Evolutionary conservation across 2,888 invertebrate species (phyloP), one percentile per base, ranked within the genome.

Genomic region (Cheilosia soror): DNA sequence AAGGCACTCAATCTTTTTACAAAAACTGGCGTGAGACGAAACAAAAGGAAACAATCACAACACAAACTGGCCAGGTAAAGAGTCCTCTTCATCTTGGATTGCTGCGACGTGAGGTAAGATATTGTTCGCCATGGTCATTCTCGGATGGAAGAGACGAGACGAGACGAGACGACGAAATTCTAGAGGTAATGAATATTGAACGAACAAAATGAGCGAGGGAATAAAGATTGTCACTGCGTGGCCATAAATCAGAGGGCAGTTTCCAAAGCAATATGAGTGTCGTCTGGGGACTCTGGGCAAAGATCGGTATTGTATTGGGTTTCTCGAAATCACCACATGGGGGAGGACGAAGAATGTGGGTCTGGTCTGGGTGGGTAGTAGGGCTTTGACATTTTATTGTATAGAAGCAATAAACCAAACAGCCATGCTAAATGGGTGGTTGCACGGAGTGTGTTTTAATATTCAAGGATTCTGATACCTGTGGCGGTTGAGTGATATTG

Each of bases 1-100:
- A 62, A 53, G 55, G 80, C 76, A 80, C 76, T 85, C 65, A 66
- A 80, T 85, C 80, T 80, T 76, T 71, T 69, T 53, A 55, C n/a
- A 79, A 73, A 78, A 77, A 42, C 73, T 53, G 63, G 53, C 83
- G 71, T 85, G 71, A 80, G 71, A 80, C 80, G 80, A 76, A 76
- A 85, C 76, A 85, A 85, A 85, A 76, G 80, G 66, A 80, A 66
- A 80, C 80, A 85, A 85, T 85, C 84, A 85, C 80, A 85, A 80
- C 84, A 80, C 72, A 72, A 83, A 81, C 80, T 80, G 68, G 62
- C 55, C 57, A 9, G 31, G 53, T 53, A 55, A 55, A 47, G 72
- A 66, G 37, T 73, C 80, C 33, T 49, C 49, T 15, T 29, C 49
- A 37, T 57, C 55, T 82, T 71, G n/a, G 40, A 51, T 65, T 65